A percentile compares a stretch with the other conserved stretches of the same genome.
Conservation (phyloP, 1,140 invertebrate species). For the Leptoteleia sp. region DNA sequence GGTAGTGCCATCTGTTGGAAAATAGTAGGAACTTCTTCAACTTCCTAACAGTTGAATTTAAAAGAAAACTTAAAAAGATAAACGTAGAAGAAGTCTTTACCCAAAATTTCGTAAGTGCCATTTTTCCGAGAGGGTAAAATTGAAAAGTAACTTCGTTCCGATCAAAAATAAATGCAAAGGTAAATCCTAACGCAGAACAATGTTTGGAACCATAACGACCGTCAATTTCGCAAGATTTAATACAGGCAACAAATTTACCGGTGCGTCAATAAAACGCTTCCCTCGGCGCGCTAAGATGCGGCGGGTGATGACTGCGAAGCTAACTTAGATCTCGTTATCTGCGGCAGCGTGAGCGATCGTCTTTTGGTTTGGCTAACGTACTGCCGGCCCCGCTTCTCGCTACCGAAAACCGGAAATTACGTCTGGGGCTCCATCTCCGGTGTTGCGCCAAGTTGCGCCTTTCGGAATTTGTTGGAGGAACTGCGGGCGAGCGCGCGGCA, state of each 20-base stretch:
- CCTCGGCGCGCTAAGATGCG: slow-evolving; percentile 11
- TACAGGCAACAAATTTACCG: not conserved
- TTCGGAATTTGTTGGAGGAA: slow-evolving; percentile 72
- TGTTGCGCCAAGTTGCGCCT: slow-evolving; percentile 76
- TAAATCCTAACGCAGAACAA: too few species aligned
- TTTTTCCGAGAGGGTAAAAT: too few species aligned
- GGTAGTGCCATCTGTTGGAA: too few species aligned
- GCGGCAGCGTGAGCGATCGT: slow-evolving; percentile 76
- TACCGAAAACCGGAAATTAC: slow-evolving; percentile 79
- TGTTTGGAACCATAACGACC: too few species aligned
- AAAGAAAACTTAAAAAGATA: too few species aligned
- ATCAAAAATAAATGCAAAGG: too few species aligned
- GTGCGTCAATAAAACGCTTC: slow-evolving; percentile 13
- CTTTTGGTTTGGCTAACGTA: slow-evolving; percentile 76
- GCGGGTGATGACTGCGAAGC: slow-evolving; percentile 41
- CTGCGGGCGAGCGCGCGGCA: slow-evolving; percentile 37
- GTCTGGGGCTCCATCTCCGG: slow-evolving; percentile 81
- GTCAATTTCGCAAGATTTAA: not conserved
- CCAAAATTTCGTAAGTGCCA: too few species aligned
- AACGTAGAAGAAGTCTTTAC: too few species aligned
- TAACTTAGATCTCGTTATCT: slow-evolving; percentile 72
- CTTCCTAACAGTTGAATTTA: too few species aligned
- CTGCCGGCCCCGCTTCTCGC: slow-evolving; percentile 62
- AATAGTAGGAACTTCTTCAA: too few species aligned
- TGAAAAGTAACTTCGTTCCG: not conserved